phyloP scores from a whole-genome alignment of 2,113 vertebrate genomes.

The Oreocharis arfaki region DNA sequence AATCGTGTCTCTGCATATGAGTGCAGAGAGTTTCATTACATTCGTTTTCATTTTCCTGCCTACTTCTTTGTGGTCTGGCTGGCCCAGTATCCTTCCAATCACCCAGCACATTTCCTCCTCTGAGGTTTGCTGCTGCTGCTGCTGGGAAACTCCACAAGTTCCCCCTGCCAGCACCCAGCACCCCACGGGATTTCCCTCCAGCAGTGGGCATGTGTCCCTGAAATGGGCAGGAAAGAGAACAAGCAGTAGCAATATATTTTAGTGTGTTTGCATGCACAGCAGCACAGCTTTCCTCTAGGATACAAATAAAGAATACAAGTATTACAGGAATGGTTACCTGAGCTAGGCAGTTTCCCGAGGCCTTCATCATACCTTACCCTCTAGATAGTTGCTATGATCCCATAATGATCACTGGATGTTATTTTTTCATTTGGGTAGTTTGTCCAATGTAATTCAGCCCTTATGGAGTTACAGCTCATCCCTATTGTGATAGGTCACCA shows the following conservation, averaged over 20 bases:
- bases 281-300: neutral
- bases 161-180: neutral
- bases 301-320: neutral
- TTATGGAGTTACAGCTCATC: neutral
- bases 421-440: neutral
- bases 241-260: neutral
- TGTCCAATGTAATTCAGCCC: neutral
- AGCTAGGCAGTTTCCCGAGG: neutral
- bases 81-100: neutral
- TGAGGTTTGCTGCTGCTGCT: neutral
- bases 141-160: neutral
- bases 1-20: neutral
- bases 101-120: neutral
- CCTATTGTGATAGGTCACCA: conserved; percentile 27
- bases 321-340: neutral
- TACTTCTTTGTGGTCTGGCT: neutral
- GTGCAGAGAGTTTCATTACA: neutral
- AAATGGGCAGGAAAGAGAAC: neutral
- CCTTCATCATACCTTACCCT: neutral
- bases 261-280: neutral
- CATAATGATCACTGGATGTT: neutral
- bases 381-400: neutral
- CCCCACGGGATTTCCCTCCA: neutral
- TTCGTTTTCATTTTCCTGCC: neutral
- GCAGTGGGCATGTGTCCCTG: neutral